Conservation (phyloP, 1,140 invertebrate species). For the Drosophila ogumai region DNA sequence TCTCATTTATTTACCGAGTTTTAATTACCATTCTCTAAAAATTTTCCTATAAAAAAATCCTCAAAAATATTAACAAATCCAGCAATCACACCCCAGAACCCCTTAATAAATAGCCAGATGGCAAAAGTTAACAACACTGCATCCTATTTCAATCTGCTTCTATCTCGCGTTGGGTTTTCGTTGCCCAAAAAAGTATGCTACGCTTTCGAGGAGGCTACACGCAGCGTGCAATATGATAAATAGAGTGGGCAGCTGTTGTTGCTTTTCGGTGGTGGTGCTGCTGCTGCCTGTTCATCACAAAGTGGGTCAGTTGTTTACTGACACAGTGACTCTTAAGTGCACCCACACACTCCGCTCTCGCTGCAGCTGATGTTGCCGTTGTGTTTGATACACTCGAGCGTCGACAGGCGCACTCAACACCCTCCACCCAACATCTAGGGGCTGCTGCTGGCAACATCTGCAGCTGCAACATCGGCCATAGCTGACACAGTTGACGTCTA, state of each 20-base stretch:
- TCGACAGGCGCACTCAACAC: constrained; percentile 74
- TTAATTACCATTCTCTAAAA: neutral
- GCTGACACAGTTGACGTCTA: constrained; percentile 78
- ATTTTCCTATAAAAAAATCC: too few relatives aligned
- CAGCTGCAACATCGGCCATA: constrained; percentile 38
- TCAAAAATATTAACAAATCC: neutral
- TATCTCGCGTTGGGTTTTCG: neutral
- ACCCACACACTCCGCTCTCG: constrained; percentile 30
- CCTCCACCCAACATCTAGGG: constrained; percentile 20
- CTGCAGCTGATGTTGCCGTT: constrained; percentile 72
- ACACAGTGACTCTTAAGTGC: constrained; percentile 81
- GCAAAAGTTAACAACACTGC: constrained; percentile 18
- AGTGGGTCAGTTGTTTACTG: constrained; percentile 82
- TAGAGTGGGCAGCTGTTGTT: constrained; percentile 42
- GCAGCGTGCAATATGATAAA: constrained; percentile 54
- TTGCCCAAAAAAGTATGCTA: constrained; percentile 53
- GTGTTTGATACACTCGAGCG: constrained; percentile 79
- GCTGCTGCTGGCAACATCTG: constrained; percentile 12
- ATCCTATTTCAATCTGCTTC: constrained; percentile 21
- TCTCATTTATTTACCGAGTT: neutral
- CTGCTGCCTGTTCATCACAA: constrained; percentile 68
- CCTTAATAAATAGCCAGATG: constrained; percentile 11
- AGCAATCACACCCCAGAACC: neutral
- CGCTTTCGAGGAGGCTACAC: constrained; percentile 43
- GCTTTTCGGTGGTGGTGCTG: constrained; percentile 25